Evolutionary conservation across 2,797 vertebrate genomes (phyloP), one percentile per base, ranked within the genome.

Genomic region (Pogonophryne albipinna): DNA sequence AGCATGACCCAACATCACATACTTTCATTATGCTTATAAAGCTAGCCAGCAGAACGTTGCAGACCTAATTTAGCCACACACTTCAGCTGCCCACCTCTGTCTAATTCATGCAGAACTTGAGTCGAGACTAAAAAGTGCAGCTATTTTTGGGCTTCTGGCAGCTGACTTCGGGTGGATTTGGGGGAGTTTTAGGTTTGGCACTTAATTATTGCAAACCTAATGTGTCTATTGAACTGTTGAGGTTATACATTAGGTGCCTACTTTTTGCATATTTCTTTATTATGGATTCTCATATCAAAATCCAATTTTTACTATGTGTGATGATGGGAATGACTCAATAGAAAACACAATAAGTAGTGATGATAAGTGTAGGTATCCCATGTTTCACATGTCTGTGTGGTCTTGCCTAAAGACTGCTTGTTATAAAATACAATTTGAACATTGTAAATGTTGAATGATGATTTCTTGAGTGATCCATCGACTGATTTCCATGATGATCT

Each of bases 401-500:
- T 47, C 4, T 3, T 44, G 2, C 17, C 17, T 31, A 6, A 23
- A 70, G 13, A 20, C 45, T 1, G 7, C n/a, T 9, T 47, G 10
- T 17, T 12, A 16, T 2, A 15, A 9, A 16, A 47, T 50, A 11
- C 8, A 17, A 50, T 59, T 57, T 41, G 1, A 65, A 50, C 11
- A 47, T 5, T 8, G 19, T 2, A 44, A 7, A 4, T 63, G 3
- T 31, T 10, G 2, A 41, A 23, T 89, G 87, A 91, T 93, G 89
- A 92, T 86, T 46, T 68, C 79, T 83, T 93, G 89, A 92, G 91
- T 93, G 90, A 92, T 92, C 91, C 91, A 92, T 91, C 85, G 85
- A 85, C 92, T 90, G 88, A 92, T 81, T 67, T 73, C 66, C 13
- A 45, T 93, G 86, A 86, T 89, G 89, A 88, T 78, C 85, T 79